A percentile compares a stretch with the other conserved stretches of the same genome.
phyloP scores from a whole-genome alignment of 2,113 vertebrate genomes.

The Spilogale gracilis region DNA sequence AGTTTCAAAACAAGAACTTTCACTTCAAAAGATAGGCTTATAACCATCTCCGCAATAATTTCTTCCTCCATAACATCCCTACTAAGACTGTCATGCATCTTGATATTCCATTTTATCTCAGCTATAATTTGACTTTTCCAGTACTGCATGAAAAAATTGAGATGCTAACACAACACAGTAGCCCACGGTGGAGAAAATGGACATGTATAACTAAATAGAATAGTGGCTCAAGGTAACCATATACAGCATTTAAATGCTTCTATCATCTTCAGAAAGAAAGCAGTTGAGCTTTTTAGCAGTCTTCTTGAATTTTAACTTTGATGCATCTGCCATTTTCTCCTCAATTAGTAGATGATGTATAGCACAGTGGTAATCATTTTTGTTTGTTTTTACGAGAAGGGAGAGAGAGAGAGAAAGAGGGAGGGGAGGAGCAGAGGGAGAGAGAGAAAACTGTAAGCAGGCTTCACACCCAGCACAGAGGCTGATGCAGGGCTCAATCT shows the following conservation, averaged over 20 bases:
- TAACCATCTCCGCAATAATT: background rate
- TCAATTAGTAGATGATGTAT: background rate
- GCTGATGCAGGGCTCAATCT: background rate
- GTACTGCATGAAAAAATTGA: background rate
- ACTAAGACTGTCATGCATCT: background rate
- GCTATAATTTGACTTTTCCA: background rate
- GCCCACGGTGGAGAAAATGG: background rate
- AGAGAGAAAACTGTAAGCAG: background rate
- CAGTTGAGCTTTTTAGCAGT: background rate
- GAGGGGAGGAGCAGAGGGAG: background rate
- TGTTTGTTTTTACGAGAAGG: background rate
- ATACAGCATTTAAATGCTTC: background rate
- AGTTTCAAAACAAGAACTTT: conserved; percentile 21
- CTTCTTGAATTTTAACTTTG: conserved; percentile 6
- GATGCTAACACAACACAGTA: background rate
- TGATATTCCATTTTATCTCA: background rate
- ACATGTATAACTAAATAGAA: background rate
- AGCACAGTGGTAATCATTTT: background rate
- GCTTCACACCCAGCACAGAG: background rate
- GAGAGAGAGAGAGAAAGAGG: background rate
- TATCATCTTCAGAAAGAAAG: background rate
- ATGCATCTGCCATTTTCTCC: background rate
- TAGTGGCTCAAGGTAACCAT: background rate
- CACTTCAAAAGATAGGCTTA: background rate
- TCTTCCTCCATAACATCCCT: background rate